phyloP scores from a whole-genome alignment of 2,113 vertebrate species.

The Colinus virginianus region DNA sequence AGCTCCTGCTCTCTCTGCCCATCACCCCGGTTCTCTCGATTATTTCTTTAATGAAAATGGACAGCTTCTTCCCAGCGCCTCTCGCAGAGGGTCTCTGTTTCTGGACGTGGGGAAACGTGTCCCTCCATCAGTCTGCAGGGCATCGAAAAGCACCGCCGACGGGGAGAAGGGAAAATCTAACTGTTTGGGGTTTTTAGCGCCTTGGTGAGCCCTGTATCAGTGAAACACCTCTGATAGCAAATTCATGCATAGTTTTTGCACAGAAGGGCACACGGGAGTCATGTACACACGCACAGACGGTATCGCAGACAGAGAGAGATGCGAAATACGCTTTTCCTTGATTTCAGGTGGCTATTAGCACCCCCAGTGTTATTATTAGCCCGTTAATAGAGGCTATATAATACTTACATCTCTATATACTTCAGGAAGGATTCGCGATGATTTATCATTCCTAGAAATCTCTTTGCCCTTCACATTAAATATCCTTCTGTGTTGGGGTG shows the following conservation, averaged over 20 bases:
- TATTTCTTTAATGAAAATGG: background rate
- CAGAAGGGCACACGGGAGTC: background rate
- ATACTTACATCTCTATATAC: background rate
- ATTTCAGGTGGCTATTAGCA: background rate
- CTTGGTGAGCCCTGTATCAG: background rate
- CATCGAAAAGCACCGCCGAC: background rate
- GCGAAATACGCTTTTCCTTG: background rate
- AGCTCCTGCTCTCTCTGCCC: background rate
- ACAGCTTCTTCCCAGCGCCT: background rate
- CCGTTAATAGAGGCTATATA: background rate
- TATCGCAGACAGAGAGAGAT: background rate
- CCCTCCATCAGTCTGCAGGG: background rate
- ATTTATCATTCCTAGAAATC: constrained; percentile 29
- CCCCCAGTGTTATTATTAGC: background rate
- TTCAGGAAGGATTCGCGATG: background rate
- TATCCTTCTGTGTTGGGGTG: background rate
- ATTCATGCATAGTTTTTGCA: background rate
- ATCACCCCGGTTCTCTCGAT: background rate
- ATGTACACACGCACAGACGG: background rate
- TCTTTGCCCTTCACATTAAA: constrained; percentile 22
- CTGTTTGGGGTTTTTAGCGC: background rate
- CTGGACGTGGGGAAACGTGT: background rate
- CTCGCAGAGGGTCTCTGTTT: background rate
- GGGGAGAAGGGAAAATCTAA: background rate
- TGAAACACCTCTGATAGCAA: background rate